These are phyloP conservation scores for Tragelaphus buxtoni DNA, from an alignment of 2,113 vertebrate genomes.

Conservation along the genomic window DNA sequence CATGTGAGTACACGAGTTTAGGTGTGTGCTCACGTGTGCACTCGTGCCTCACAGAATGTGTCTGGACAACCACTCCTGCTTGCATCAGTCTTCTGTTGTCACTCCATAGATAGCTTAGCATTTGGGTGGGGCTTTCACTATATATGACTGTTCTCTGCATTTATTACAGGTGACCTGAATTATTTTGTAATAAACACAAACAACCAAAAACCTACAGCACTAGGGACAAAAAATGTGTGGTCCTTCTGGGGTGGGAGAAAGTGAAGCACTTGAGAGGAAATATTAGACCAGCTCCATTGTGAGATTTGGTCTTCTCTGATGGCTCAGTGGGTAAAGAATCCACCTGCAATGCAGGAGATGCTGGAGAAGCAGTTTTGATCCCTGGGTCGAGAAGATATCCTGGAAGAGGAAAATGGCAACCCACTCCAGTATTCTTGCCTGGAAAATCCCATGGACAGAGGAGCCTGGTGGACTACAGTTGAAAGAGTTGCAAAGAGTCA, in stretches of 20 bases:
- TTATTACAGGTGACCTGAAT: background rate
- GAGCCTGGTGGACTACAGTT: background rate
- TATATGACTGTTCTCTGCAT: background rate
- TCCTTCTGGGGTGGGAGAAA: background rate
- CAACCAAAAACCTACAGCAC: too few species aligned
- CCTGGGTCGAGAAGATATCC: background rate
- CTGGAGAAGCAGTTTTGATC: background rate
- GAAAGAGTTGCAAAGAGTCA: background rate
- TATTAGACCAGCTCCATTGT: fast-evolving
- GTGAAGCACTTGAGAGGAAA: fast-evolving
- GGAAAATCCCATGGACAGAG: background rate
- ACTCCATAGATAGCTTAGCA: fast-evolving
- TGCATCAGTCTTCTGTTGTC: fast-evolving
- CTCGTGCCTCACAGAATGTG: background rate
- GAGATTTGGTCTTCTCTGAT: background rate
- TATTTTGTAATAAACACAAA: background rate
- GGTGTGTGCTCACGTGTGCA: background rate
- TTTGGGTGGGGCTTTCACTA: background rate
- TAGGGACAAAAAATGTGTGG: background rate
- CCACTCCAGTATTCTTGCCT: background rate
- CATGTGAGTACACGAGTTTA: too few species aligned
- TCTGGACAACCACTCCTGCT: background rate
- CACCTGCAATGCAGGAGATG: background rate
- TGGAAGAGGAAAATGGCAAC: background rate
- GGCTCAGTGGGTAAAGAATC: background rate